Base-by-base conservation (phyloP, 2,113 vertebrate genomes). In the Leptobrachium leishanense region DNA sequence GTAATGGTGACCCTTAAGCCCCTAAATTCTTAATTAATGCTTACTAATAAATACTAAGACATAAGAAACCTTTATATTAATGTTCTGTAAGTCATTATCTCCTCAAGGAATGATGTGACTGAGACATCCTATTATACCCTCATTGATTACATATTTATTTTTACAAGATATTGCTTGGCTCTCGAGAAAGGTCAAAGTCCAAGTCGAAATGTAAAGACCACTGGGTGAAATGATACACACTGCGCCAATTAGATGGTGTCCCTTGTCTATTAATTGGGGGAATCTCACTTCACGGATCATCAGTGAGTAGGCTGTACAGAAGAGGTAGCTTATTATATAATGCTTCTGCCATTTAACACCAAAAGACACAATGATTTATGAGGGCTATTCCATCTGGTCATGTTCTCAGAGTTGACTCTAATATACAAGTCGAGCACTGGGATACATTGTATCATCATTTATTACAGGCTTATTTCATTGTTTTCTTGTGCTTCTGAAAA, bases 291-390 rank as follows among this genome's bases (percentile, higher is more conserved):
- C 43, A 67, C 39, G 57, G 8, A 15, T 42, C 7, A 68, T 76
- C 75, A 68, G 68, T 68, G 55, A 20, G 5, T 68, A 44, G 9
- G 39, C 67, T 31, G 53, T 15, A 9, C 5, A 44, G 39, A 20
- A 8, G 50, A 57, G 54, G 20, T 10, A n/a, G 46, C 65, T 76
- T 55, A 41, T 63, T 76, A 76, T n/a, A 54, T 68, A 43, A 20
- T 44, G 13, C 59, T 57, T 55, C 43, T 6, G 31, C 59, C 46
- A 76, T 54, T 59, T 42, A 76, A 59, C 41, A 59, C 13, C 11
- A 46, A 76, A 76, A 68, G 44, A 13, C 39, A 43, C 3, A 54
- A 59, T 44, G 66, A 76, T 76, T 68, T 43, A 67, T 76, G 13
- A 31, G 31, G 41, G 41, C 3, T 6, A 2, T 15, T 15, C 67